Conservation (phyloP, 2,113 vertebrate genomes). For the Phyllostomus discolor region DNA sequence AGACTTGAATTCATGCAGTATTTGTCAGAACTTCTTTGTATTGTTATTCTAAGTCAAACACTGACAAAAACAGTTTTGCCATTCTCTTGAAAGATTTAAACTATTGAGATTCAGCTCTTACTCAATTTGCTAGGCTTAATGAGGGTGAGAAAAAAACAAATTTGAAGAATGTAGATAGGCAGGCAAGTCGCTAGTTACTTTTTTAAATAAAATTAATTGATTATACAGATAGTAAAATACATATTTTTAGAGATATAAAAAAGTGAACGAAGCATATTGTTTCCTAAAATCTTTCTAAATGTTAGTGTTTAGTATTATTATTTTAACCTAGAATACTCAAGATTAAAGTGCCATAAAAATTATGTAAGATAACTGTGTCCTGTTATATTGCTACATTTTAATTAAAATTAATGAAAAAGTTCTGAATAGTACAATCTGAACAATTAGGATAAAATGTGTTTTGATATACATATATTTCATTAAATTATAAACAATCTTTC, state of each 20-base stretch:
- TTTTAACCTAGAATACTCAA: neutral
- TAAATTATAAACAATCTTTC: neutral
- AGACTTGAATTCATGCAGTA: neutral
- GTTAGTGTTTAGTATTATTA: neutral
- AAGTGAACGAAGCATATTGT: neutral
- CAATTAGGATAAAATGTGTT: neutral
- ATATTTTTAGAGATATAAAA: neutral
- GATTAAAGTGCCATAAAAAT: neutral
- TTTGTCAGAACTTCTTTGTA: neutral
- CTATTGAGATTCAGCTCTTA: neutral
- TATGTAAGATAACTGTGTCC: neutral
- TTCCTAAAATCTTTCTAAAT: neutral
- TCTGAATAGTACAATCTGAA: neutral
- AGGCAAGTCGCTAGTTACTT: neutral
- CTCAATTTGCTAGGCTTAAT: neutral
- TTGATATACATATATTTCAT: neutral
- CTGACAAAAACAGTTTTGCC: neutral
- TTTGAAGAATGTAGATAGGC: neutral
- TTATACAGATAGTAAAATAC: neutral
- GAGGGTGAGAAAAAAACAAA: neutral
- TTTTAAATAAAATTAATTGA: neutral
- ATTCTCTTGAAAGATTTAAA: neutral
- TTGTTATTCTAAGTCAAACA: neutral
- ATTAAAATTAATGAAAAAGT: neutral
- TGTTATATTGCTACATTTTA: neutral